These are phyloP conservation scores for Hippopotamus amphibius DNA, from an alignment of 2,113 vertebrate species.

Conservation along the genomic window DNA sequence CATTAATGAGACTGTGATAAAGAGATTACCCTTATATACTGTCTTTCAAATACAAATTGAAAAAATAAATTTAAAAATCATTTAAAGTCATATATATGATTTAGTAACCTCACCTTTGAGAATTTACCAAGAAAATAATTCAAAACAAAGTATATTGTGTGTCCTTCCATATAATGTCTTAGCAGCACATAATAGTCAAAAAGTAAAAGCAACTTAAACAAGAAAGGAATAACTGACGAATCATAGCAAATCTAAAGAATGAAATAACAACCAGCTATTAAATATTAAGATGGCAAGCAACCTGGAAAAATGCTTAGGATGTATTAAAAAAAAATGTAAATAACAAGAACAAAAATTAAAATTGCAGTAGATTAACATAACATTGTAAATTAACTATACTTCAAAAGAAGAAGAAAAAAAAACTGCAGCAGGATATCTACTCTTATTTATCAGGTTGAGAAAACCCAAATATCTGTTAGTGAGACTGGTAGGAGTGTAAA, in stretches of 20 bases:
- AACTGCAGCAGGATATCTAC: not conserved
- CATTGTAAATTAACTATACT: not conserved
- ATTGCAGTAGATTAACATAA: too few species aligned
- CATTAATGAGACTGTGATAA: not conserved
- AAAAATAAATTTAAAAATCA: constrained; percentile 25
- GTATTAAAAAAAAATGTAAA: not conserved
- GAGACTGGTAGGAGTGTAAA: not conserved
- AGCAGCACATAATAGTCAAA: not conserved
- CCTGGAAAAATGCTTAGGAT: not conserved
- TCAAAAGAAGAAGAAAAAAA: not conserved
- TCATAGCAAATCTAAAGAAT: not conserved
- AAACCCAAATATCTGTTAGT: constrained; percentile 22
- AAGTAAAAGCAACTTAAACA: constrained; percentile 13
- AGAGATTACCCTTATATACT: not conserved
- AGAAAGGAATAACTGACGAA: not conserved
- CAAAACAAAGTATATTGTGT: not conserved
- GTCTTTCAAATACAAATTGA: not conserved
- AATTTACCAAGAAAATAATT: constrained; percentile 49
- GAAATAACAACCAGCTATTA: not conserved
- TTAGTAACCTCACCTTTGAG: constrained; percentile 35
- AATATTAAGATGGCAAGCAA: not conserved
- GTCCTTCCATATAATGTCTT: not conserved
- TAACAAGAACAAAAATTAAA: constrained; percentile 21
- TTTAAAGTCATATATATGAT: not conserved
- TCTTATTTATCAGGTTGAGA: constrained; percentile 4